These are phyloP conservation scores for Drosophila mojavensis DNA, from an alignment of 1,140 invertebrate genomes.

Conservation along the genomic window DNA sequence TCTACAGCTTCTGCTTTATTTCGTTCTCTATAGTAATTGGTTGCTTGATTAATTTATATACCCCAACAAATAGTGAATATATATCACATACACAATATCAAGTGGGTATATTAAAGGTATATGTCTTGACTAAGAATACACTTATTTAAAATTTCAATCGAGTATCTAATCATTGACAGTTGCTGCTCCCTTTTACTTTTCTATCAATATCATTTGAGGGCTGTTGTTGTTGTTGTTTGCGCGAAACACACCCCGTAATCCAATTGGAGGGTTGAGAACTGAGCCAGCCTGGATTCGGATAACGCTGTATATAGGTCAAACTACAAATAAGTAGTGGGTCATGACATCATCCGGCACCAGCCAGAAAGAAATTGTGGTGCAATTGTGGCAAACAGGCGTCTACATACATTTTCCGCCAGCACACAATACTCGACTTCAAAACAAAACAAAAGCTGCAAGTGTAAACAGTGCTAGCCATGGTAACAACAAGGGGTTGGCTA, in stretches of 20 bases:
- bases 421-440: slow-evolving; percentile 18
- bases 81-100: too few species aligned
- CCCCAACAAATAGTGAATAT: too few species aligned
- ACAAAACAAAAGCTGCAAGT: slow-evolving; percentile 45
- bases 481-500: slow-evolving; percentile 18
- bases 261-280: slow-evolving; percentile 4
- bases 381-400: slow-evolving; percentile 40
- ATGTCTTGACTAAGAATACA: too few species aligned
- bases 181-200: slow-evolving; percentile 3
- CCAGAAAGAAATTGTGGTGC: slow-evolving; percentile 18
- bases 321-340: slow-evolving; percentile 45
- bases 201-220: slow-evolving; percentile 24
- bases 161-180: not conserved
- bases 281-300: slow-evolving; percentile 13
- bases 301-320: slow-evolving; percentile 64
- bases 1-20: too few species aligned
- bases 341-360: slow-evolving; percentile 65
- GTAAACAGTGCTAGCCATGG: slow-evolving; percentile 63
- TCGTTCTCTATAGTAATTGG: too few species aligned
- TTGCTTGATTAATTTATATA: too few species aligned
- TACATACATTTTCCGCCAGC: slow-evolving; percentile 11
- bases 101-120: too few species aligned
- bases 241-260: slow-evolving; percentile 23
- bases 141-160: not conserved
- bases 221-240: slow-evolving; percentile 1